Evolutionary conservation across 1,140 invertebrate genomes (phyloP), one percentile per base, ranked within the genome.

Genomic region (Ruditapes philippinarum): DNA sequence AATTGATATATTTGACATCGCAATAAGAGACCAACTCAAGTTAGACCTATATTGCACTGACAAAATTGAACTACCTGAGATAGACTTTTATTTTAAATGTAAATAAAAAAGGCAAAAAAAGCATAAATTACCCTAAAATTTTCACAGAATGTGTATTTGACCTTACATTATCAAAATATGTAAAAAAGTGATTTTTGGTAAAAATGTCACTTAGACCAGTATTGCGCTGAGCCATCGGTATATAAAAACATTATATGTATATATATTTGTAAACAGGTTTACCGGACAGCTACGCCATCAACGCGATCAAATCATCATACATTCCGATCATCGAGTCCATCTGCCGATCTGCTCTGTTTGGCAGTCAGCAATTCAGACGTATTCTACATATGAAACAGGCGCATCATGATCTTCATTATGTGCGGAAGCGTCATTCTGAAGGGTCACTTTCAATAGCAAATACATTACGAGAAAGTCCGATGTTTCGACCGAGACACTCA

Each of bases 201-300:
- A n/a, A n/a, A n/a, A n/a, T n/a, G n/a, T n/a, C n/a, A n/a, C n/a
- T n/a, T n/a, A n/a, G n/a, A n/a, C n/a, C n/a, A n/a, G n/a, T n/a
- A n/a, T n/a, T n/a, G n/a, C n/a, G n/a, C n/a, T n/a, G n/a, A n/a
- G n/a, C n/a, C n/a, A n/a, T n/a, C n/a, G n/a, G n/a, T n/a, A n/a
- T n/a, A n/a, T n/a, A n/a, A n/a, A n/a, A n/a, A n/a, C 9, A 51
- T 12, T 51, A 51, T 12, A 51, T 51, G 22, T 51, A 51, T 51
- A 51, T 51, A 51, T 22, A 22, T 51, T 51, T 51, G 5, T 57
- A 57, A 57, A 5, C 22, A 31, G 93, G 93, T n/a, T 73, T 94
- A 31, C 91, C 87, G 49, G 94, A 94, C 73, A 94, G 91, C 87
- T 94, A 93, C 70, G 94, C 94, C 57, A 94, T 93, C 86, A 92